Percentiles rank a stretch among this genome's conserved stretches.
Evolutionary conservation across 2,888 invertebrate species (phyloP).

Genomic region (Eucera pruinosa): DNA sequence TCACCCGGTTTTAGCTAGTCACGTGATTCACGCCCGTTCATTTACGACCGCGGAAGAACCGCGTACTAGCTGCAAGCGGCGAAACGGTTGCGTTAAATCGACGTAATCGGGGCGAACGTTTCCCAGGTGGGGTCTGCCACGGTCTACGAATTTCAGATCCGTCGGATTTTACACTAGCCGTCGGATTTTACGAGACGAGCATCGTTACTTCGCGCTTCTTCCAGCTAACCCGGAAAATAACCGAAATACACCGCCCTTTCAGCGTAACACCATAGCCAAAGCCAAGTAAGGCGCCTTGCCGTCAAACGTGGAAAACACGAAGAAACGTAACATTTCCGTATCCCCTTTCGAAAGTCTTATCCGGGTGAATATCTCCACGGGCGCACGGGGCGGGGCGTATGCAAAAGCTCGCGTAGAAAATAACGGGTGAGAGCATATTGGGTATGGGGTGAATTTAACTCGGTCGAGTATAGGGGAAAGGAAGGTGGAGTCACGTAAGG

Average conservation of each 20-base stretch:
- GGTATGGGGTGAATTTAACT: constrained; percentile 31
- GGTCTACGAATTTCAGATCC: constrained; percentile 24
- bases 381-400: constrained; percentile 31
- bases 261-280: constrained; percentile 15
- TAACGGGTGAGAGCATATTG: background rate
- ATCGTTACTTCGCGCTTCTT: constrained; percentile 16
- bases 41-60: constrained; percentile 25
- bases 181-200: constrained; percentile 42
- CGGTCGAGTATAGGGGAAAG: constrained; percentile 19
- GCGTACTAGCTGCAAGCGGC: background rate
- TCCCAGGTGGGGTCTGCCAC: background rate
- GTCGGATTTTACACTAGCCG: constrained; percentile 19
- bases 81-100: constrained; percentile 20
- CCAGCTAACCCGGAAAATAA: constrained; percentile 17
- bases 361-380: constrained; percentile 34
- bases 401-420: constrained; percentile 47
- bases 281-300: background rate
- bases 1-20: background rate
- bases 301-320: background rate
- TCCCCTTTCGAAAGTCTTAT: constrained; percentile 23
- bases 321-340: background rate
- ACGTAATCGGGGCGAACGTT: constrained; percentile 44
- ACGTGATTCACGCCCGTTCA: constrained; percentile 10
- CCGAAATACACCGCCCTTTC: constrained; percentile 30
- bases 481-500: constrained; percentile 73